Percentiles rank a stretch among this genome's conserved stretches.
These are phyloP conservation scores for Mayetiola destructor DNA, from an alignment of 2,888 invertebrate species.

Conservation along the genomic window DNA sequence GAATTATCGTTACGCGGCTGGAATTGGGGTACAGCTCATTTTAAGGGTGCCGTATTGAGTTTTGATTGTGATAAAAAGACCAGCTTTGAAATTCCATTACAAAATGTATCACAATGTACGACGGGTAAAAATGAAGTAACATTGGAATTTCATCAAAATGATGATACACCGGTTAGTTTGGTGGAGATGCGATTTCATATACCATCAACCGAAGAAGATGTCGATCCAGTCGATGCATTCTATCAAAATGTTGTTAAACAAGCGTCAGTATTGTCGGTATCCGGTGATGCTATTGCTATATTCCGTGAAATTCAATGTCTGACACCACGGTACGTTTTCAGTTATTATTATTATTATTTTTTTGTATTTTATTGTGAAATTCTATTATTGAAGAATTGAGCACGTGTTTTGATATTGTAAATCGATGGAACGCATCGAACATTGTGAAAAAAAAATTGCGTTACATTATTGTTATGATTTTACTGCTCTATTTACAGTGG, in stretches of 20 bases:
- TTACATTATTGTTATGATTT: conserved; percentile 6
- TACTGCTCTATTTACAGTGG: conserved; percentile 21
- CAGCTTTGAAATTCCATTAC: conserved; percentile 91
- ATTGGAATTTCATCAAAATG: conserved; percentile 96
- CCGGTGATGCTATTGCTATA: conserved; percentile 94
- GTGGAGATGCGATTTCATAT: conserved; percentile 98
- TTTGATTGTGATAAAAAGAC: conserved; percentile 71
- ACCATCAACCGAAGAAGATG: conserved; percentile 78
- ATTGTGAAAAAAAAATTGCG: too few species aligned
- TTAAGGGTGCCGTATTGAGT: conserved; percentile 72
- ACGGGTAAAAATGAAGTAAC: conserved; percentile 97
- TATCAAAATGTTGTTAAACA: conserved; percentile 92
- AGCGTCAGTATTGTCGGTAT: conserved; percentile 94
- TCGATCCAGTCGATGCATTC: conserved; percentile 93
- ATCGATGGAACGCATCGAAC: too few species aligned
- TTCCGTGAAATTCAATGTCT: conserved; percentile 95
- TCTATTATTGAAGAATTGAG: conserved; percentile 9
- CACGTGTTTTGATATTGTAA: too few species aligned
- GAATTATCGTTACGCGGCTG: conserved; percentile 92
- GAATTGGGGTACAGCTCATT: conserved; percentile 98
- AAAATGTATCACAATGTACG: conserved; percentile 89
- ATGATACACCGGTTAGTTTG: conserved; percentile 91
- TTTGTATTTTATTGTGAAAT: conserved; percentile 14
- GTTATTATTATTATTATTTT: conserved; percentile 10
- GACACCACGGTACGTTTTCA: conserved; percentile 74